Evolutionary conservation across 1,140 invertebrate species (phyloP).

Genomic region (Maconellicoccus hirsutus): DNA sequence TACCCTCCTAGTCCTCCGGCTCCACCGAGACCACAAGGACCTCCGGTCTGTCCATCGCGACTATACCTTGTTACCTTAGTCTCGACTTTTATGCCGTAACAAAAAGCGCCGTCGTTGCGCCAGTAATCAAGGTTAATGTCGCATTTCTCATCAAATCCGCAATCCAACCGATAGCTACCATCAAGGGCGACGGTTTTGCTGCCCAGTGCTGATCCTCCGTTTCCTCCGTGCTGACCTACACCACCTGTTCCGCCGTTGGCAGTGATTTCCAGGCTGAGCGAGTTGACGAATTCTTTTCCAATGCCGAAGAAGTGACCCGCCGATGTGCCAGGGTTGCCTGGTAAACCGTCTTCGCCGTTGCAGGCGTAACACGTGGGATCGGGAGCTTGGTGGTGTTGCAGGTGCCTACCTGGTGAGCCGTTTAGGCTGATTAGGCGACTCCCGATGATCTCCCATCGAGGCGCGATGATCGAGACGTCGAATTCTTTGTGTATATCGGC

Average conservation of each 20-base stretch:
- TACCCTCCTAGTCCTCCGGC: constrained; percentile 20
- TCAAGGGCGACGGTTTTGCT: no score
- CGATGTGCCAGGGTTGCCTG: neutral
- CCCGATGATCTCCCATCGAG: constrained; percentile 21
- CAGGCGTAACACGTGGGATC: neutral
- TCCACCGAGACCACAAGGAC: constrained; percentile 19
- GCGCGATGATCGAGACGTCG: constrained; percentile 13
- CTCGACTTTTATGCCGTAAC: no score
- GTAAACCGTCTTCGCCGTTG: neutral
- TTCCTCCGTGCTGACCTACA: neutral
- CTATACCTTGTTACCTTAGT: no score
- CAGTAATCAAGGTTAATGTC: no score
- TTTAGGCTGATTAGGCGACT: neutral
- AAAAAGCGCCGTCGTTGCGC: no score
- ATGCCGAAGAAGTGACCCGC: constrained; percentile 21
- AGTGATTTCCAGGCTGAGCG: neutral
- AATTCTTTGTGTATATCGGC: neutral
- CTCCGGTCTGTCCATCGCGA: no score
- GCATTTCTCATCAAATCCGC: no score
- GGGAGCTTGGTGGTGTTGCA: neutral
- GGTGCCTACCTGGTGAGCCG: neutral
- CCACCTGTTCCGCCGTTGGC: constrained; percentile 20
- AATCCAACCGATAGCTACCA: no score
- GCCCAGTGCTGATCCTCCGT: neutral
- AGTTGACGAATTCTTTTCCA: neutral